A percentile compares a stretch with the other conserved stretches of the same genome.
Conservation (phyloP, 2,888 invertebrate genomes). For the Clanis bilineata region DNA sequence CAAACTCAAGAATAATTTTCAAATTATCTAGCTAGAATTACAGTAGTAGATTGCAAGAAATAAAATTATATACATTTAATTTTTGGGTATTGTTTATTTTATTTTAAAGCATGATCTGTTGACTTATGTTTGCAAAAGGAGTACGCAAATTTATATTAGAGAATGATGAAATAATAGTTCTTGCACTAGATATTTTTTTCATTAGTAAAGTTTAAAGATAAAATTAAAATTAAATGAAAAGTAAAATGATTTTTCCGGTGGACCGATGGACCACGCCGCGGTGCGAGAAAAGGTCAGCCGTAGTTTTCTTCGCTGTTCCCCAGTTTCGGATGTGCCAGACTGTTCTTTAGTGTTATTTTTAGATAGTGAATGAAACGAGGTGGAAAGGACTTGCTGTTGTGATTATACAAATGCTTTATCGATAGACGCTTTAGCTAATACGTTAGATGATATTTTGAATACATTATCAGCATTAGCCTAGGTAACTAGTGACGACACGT, state of each 20-base stretch:
- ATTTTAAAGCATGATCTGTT: background rate
- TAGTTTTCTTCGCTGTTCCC: constrained; percentile 78
- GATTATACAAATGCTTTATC: constrained; percentile 80
- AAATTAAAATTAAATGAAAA: constrained; percentile 18
- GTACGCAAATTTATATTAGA: background rate
- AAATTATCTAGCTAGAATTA: constrained; percentile 2
- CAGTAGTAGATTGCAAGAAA: background rate
- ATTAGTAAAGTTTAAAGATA: background rate
- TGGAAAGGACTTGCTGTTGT: constrained; percentile 72
- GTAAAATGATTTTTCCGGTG: constrained; percentile 67
- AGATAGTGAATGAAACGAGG: constrained; percentile 74
- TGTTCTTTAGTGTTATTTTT: constrained; percentile 75
- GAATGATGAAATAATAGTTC: background rate
- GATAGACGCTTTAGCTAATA: constrained; percentile 77
- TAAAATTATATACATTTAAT: background rate
- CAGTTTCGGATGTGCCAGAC: constrained; percentile 80
- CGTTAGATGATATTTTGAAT: constrained; percentile 73
- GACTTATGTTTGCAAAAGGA: background rate
- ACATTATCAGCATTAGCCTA: constrained; percentile 65
- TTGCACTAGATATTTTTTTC: background rate
- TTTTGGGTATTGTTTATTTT: background rate
- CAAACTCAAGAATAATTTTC: background rate
- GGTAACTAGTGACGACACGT: constrained; percentile 47
- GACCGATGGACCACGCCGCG: constrained; percentile 57
- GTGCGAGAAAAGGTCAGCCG: constrained; percentile 75